phyloP scores from a whole-genome alignment of 1,140 invertebrate species.

The Hermetia illucens region DNA sequence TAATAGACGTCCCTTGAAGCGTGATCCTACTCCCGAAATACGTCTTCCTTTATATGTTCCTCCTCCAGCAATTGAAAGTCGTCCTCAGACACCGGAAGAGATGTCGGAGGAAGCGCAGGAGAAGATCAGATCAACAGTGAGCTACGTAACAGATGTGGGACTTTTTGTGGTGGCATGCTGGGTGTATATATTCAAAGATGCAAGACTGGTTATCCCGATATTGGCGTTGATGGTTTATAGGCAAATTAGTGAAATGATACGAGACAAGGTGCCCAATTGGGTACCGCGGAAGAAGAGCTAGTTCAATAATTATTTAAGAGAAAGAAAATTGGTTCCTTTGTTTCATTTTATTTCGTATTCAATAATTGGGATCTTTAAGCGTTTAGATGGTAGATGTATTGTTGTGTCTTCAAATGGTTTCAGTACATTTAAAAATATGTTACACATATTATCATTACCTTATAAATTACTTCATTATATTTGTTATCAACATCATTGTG shows the following conservation, averaged over 20 bases:
- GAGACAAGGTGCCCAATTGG: conserved; percentile 32
- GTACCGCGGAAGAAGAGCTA: conserved; percentile 17
- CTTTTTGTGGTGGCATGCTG: conserved; percentile 56
- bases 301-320: no score
- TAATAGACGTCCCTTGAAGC: no score
- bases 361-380: no score
- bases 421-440: no score
- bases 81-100: conserved; percentile 14
- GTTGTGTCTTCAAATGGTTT: no score
- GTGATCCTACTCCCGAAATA: not conserved
- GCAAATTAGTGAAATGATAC: conserved; percentile 47
- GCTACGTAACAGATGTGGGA: conserved; percentile 53
- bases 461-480: no score
- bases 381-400: no score
- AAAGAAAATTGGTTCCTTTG: no score
- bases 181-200: conserved; percentile 65
- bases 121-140: conserved; percentile 47
- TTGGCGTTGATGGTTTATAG: conserved; percentile 59
- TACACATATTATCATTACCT: no score
- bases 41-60: not conserved
- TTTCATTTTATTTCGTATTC: no score
- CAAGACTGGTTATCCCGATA: conserved; percentile 57
- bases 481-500: no score
- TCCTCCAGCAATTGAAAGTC: not conserved
- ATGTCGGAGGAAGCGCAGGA: conserved; percentile 41